These are phyloP conservation scores for Tipula vernalis DNA, from an alignment of 2,888 invertebrate genomes.

Conservation along the genomic window DNA sequence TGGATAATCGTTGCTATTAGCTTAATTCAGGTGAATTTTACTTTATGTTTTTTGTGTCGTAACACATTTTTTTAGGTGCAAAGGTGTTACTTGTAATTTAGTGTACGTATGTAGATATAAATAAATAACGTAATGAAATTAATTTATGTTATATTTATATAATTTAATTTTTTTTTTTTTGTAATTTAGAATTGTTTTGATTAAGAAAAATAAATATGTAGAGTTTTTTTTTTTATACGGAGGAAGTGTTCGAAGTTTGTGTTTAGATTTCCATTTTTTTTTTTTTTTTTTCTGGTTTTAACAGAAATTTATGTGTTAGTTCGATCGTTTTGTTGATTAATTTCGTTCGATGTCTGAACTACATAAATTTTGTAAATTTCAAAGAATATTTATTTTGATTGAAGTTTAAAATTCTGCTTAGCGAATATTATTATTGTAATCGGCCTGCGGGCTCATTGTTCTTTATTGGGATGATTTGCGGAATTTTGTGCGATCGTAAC, in stretches of 20 bases:
- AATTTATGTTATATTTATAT: not conserved
- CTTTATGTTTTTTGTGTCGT: not conserved
- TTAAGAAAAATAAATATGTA: not conserved
- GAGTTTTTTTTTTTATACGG: not conserved
- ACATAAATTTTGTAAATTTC: not conserved
- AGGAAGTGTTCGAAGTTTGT: not conserved
- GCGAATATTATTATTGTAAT: not conserved
- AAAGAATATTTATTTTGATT: no score
- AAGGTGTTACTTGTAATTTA: not conserved
- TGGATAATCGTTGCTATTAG: not conserved
- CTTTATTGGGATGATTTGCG: not conserved
- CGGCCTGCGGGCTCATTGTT: not conserved
- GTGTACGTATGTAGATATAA: not conserved
- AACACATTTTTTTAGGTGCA: not conserved
- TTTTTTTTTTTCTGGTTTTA: not conserved
- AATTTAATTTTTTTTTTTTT: not conserved
- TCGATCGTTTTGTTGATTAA: not conserved
- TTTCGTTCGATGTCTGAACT: not conserved
- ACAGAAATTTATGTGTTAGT: not conserved
- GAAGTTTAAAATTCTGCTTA: no score
- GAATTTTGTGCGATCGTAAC: not conserved
- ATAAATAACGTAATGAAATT: not conserved
- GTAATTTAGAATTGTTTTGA: not conserved
- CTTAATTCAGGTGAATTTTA: not conserved
- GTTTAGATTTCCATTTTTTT: not conserved